These are phyloP conservation scores for Hirundichthys speculiger DNA, from an alignment of 2,113 vertebrate species.

Conservation along the genomic window DNA sequence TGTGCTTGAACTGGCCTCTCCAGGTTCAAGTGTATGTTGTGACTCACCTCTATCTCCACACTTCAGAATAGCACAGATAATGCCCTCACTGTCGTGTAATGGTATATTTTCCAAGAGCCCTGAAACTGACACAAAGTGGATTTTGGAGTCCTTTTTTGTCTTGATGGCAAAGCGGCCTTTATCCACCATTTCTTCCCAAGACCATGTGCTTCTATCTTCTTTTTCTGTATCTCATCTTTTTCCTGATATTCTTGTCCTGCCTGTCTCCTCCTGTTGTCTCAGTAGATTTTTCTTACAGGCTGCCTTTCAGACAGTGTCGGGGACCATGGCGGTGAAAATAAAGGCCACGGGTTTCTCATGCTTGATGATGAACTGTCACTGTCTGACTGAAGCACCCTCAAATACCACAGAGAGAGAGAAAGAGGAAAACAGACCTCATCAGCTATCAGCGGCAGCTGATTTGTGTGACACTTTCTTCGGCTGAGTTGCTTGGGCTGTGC, in stretches of 20 bases:
- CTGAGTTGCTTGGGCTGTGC: neutral
- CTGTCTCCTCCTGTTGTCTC: slow-evolving; percentile 43
- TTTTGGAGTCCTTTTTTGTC: slow-evolving; percentile 45
- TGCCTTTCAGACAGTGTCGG: slow-evolving; percentile 62
- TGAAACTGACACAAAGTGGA: slow-evolving; percentile 23
- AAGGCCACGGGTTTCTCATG: slow-evolving; percentile 62
- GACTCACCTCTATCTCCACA: slow-evolving; percentile 54
- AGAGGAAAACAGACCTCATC: slow-evolving; percentile 50
- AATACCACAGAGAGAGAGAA: slow-evolving; percentile 19
- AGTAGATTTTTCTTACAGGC: slow-evolving; percentile 48
- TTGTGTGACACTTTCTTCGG: slow-evolving; percentile 24
- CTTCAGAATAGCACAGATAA: slow-evolving; percentile 28
- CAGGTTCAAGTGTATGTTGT: slow-evolving; percentile 46
- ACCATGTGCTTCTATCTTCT: slow-evolving; percentile 36
- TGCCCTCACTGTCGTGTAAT: slow-evolving; percentile 24
- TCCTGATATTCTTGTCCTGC: slow-evolving; percentile 15
- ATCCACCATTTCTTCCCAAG: slow-evolving; percentile 36
- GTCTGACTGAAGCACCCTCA: slow-evolving; percentile 49
- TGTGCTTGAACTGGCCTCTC: slow-evolving; percentile 51
- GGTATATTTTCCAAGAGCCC: slow-evolving; percentile 36
- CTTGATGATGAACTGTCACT: slow-evolving; percentile 56
- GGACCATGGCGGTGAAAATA: slow-evolving; percentile 55
- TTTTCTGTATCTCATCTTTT: slow-evolving; percentile 30
- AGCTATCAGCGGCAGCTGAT: slow-evolving; percentile 38
- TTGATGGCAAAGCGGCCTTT: slow-evolving; percentile 42